A percentile compares a stretch with the other conserved stretches of the same genome.
These are phyloP conservation scores for Callopanchax toddi DNA, from an alignment of 2,113 vertebrate species.

Conservation along the genomic window DNA sequence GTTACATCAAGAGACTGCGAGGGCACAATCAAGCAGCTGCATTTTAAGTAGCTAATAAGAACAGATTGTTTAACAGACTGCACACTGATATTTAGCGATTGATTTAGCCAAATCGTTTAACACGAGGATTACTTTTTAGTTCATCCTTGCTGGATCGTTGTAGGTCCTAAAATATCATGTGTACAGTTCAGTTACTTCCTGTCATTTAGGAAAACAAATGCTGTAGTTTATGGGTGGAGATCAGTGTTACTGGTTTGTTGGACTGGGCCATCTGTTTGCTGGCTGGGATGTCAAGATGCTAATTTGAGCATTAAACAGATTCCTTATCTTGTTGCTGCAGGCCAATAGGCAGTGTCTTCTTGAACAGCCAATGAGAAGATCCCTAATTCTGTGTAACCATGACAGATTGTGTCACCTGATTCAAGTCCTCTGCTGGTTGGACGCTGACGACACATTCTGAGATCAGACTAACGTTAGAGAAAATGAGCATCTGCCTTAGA, in stretches of 20 bases:
- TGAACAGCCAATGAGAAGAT: conserved; percentile 23
- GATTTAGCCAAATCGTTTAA: conserved; percentile 5
- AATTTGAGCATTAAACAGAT: conserved; percentile 28
- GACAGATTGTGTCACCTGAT: background rate
- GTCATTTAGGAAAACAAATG: background rate
- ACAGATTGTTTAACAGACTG: conserved; percentile 27
- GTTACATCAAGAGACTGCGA: conserved; percentile 39
- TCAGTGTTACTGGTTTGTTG: conserved; percentile 11
- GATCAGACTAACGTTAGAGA: background rate
- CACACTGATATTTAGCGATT: conserved; percentile 25
- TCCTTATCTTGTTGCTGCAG: conserved; percentile 8
- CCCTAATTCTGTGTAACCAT: conserved; percentile 8
- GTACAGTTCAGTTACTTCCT: conserved; percentile 2
- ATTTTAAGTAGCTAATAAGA: conserved; percentile 35
- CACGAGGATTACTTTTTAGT: background rate
- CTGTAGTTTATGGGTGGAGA: background rate
- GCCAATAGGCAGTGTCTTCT: background rate
- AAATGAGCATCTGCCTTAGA: background rate
- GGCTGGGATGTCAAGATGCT: conserved; percentile 16
- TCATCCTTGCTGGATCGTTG: background rate
- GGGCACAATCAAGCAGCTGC: conserved; percentile 47
- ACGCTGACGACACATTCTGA: background rate
- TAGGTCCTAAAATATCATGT: background rate
- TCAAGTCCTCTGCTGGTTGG: background rate
- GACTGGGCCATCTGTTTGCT: conserved; percentile 25